These are phyloP conservation scores for Formica selysi DNA, from an alignment of 1,140 invertebrate species.

Conservation along the genomic window DNA sequence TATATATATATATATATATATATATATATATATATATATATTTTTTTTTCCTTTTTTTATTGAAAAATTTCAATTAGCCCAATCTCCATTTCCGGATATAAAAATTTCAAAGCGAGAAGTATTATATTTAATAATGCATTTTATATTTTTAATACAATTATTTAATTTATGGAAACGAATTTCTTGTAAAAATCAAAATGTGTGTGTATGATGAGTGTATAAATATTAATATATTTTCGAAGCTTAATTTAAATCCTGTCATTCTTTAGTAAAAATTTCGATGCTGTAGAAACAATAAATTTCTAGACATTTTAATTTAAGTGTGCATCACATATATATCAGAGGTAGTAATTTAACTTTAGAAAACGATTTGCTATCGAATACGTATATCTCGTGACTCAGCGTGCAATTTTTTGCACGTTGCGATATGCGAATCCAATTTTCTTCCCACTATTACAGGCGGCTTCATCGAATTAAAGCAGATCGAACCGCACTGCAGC, in stretches of 20 bases:
- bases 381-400: slow-evolving; percentile 36
- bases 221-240: not conserved
- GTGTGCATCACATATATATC: not conserved
- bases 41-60: too few species aligned
- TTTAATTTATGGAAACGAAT: not conserved
- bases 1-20: not conserved
- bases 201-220: not conserved
- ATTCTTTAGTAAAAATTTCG: slow-evolving; percentile 1
- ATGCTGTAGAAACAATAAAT: not conserved
- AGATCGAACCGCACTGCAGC: slow-evolving; percentile 26
- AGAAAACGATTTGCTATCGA: slow-evolving; percentile 38
- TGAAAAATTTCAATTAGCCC: too few species aligned
- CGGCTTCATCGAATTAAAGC: slow-evolving; percentile 41
- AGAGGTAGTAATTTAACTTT: not conserved
- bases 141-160: too few species aligned
- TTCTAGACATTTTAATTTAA: slow-evolving; percentile 13
- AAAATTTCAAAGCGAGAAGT: too few species aligned
- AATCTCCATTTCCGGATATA: too few species aligned
- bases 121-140: too few species aligned
- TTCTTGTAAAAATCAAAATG: not conserved
- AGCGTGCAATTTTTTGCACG: slow-evolving; percentile 33
- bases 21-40: not conserved
- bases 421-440: slow-evolving; percentile 52
- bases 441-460: slow-evolving; percentile 27
- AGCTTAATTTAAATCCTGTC: not conserved